Evolutionary conservation across 2,888 invertebrate genomes (phyloP).

Genomic region (Dryomyza anilis): DNA sequence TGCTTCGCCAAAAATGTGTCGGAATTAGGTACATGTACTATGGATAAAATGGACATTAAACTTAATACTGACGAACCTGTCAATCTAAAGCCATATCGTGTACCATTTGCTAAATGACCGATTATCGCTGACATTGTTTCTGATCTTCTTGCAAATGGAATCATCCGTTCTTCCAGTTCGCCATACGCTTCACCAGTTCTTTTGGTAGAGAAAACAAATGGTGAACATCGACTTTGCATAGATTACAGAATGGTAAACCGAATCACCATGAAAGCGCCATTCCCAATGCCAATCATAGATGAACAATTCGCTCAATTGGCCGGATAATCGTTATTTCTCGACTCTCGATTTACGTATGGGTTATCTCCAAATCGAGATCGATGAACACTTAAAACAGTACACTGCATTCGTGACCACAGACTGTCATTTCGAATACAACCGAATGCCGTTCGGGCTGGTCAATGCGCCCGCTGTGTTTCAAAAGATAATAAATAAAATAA

Average conservation of each 20-base stretch:
- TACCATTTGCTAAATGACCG: constrained; percentile 7
- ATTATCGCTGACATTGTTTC: constrained; percentile 5
- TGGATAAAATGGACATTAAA: neutral
- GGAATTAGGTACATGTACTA: no score
- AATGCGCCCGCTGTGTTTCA: no score
- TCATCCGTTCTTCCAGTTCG: constrained; percentile 29
- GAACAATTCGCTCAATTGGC: constrained; percentile 13
- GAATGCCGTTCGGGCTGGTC: no score
- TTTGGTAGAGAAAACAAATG: constrained; percentile 16
- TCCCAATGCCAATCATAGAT: constrained; percentile 17
- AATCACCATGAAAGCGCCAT: neutral
- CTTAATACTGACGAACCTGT: neutral
- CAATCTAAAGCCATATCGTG: constrained; percentile 6
- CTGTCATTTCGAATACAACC: no score
- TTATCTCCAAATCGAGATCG: constrained; percentile 15
- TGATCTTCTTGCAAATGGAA: constrained; percentile 12
- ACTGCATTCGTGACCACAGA: constrained; percentile 19
- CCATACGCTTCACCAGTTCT: constrained; percentile 12
- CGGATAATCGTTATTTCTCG: constrained; percentile 15
- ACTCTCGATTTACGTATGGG: constrained; percentile 17
- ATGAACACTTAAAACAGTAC: constrained; percentile 6
- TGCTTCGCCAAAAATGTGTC: neutral
- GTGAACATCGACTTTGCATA: neutral
- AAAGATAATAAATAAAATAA: neutral
- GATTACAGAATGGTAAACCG: neutral